Conservation (phyloP, 2,888 invertebrate species). For the Sycophila texana region DNA sequence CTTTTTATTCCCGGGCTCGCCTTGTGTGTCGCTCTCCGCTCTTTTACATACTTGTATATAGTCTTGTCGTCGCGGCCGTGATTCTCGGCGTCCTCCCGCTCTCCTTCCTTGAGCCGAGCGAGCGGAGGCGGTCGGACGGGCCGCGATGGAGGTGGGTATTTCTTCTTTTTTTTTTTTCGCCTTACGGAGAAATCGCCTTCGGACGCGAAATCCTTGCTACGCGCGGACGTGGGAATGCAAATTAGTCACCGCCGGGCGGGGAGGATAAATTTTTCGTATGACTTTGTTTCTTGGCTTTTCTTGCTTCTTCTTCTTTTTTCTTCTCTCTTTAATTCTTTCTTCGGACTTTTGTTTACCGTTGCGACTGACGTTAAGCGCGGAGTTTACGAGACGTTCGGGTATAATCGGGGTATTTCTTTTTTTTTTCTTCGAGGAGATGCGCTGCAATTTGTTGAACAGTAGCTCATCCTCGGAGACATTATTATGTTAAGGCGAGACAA, state of each 20-base stretch:
- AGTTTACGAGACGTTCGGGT: slow-evolving; percentile 49
- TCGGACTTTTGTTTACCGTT: slow-evolving; percentile 48
- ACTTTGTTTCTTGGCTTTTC: background rate
- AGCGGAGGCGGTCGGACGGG: too few relatives aligned
- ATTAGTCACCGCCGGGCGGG: slow-evolving; percentile 42
- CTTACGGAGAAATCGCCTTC: slow-evolving; percentile 24
- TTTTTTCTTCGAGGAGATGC: slow-evolving; percentile 50
- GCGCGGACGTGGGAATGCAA: slow-evolving; percentile 44
- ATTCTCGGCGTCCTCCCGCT: background rate
- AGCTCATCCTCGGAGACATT: slow-evolving; percentile 18
- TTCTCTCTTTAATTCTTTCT: slow-evolving; percentile 12
- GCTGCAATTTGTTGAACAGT: slow-evolving; percentile 44
- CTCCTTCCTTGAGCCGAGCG: slow-evolving; percentile 1
- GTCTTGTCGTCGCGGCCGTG: background rate
- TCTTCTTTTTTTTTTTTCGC: slow-evolving; percentile 2
- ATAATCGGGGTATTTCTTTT: slow-evolving; percentile 46
- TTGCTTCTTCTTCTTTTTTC: too few relatives aligned
- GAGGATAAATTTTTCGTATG: slow-evolving; percentile 49
- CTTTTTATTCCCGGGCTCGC: background rate
- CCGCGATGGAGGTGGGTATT: slow-evolving; percentile 1
- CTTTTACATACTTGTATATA: background rate
- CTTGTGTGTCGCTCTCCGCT: background rate
- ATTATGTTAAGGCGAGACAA: slow-evolving; percentile 13
- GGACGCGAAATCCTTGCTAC: slow-evolving; percentile 27
- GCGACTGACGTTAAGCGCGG: slow-evolving; percentile 41